Conservation (phyloP, 2,113 vertebrate species). For the Thunnus thynnus region DNA sequence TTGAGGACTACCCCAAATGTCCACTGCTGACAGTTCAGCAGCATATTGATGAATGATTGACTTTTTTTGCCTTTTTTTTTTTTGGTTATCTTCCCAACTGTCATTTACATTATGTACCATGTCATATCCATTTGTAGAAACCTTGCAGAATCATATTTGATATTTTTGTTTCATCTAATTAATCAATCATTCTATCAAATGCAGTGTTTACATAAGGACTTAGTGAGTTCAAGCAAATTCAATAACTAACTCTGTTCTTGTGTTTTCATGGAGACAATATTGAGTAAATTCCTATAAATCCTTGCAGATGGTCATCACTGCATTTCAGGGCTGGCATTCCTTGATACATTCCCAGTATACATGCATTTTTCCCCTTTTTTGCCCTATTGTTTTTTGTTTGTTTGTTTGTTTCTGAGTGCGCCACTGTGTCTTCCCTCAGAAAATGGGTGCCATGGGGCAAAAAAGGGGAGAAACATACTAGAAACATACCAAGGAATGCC, state of each 20-base stretch:
- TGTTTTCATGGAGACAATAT: background rate
- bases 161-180: background rate
- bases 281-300: background rate
- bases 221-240: background rate
- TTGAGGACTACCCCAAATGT: background rate
- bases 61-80: background rate
- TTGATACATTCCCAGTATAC: too few relatives aligned
- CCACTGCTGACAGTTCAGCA: background rate
- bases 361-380: too few relatives aligned
- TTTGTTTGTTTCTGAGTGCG: too few relatives aligned
- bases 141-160: background rate
- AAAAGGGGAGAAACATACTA: too few relatives aligned
- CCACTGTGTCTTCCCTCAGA: background rate
- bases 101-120: background rate
- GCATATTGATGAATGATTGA: conserved; percentile 16
- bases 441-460: background rate
- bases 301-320: background rate
- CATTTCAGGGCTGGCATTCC: background rate
- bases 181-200: conserved; percentile 1
- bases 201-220: background rate
- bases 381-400: background rate
- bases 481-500: too few relatives aligned
- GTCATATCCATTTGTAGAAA: background rate
- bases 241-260: background rate
- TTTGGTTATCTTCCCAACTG: background rate